phyloP scores from a whole-genome alignment of 1,140 invertebrate genomes.

The Dinothrombium tinctorium region DNA sequence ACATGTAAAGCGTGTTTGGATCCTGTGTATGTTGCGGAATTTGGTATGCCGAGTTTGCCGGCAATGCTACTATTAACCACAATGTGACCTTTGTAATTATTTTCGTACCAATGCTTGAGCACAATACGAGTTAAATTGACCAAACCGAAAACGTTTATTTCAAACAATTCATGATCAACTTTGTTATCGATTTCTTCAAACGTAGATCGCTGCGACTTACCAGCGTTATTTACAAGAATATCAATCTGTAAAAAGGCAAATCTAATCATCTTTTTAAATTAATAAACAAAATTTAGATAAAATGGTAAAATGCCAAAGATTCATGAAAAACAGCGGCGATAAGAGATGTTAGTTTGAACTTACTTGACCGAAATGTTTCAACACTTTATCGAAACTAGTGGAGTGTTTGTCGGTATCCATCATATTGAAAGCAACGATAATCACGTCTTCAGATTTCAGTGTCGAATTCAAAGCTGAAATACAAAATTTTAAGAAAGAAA shows the following conservation, averaged over 20 bases:
- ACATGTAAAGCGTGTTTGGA: conserved; percentile 61
- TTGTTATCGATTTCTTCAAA: conserved; percentile 43
- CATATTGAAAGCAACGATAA: conserved; percentile 14
- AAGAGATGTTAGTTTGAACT: background rate
- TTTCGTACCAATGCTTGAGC: conserved; percentile 35
- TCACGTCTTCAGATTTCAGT: background rate
- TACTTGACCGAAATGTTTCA: conserved; percentile 39
- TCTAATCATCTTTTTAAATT: conserved; percentile 1
- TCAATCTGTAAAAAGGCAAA: conserved; percentile 31
- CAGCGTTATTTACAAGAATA: conserved; percentile 56
- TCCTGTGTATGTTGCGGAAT: conserved; percentile 47
- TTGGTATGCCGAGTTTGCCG: conserved; percentile 39
- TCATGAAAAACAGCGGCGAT: too few species aligned
- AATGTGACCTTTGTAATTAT: conserved; percentile 30
- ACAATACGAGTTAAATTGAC: conserved; percentile 42
- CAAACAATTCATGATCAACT: conserved; percentile 51
- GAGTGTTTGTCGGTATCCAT: conserved; percentile 34
- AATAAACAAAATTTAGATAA: too few species aligned
- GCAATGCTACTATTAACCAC: conserved; percentile 48
- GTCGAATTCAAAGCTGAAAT: too few species aligned
- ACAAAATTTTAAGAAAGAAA: too few species aligned
- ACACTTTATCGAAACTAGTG: conserved; percentile 32
- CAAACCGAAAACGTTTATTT: conserved; percentile 52
- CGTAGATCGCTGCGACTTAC: conserved; percentile 45
- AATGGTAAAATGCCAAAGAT: too few species aligned